Base-by-base conservation (phyloP, 1,140 invertebrate species). In the Musca vetustissima region DNA sequence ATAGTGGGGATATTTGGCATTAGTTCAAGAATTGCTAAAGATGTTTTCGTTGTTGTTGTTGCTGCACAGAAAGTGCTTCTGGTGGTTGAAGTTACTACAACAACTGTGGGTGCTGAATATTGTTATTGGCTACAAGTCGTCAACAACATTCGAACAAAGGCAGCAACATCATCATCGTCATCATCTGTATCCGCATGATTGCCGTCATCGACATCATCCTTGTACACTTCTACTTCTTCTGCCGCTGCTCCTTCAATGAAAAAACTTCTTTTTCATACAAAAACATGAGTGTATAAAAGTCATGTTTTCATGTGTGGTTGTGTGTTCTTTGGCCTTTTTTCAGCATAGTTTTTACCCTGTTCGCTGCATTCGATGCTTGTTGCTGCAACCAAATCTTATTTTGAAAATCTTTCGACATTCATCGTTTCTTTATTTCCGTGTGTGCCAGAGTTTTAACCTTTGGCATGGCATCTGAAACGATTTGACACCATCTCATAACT, bases 101-200 rank as follows among this genome's bases (percentile, higher is more conserved):
- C 55, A 36, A 61, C 57, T 61, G 57, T 61, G 57, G 57, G 57
- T 61, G 57, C 57, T 57, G 57, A 19, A 61, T 61, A 61, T 36
- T 61, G 57, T 61, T 61, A 61, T 61, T 61, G 57, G 57, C 57
- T 61, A 61, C 28, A 61, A 36, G 57, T 61, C 57, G 57, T 61
- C 32, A 61, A 61, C 32, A 61, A 43, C 57, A 8, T 15, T 36
- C 57, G 6, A 19, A 61, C 28, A n/a, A 61, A 52, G 28, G 28
- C n/a, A 21, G 15, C 28, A 61, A 3, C 57, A 61, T 36, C 25
- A 61, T 36, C 57, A 59, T 32, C 25, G n/a, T 1, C 25, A 25
- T 59, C 25, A 43, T 43, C 36, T 43, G 6, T 43, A 43, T 43
- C 36, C 36, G 36, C 36, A 43, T 43, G 36, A 43, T 43, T 43